These are phyloP conservation scores for Cladorhizidae sp. DNA, from an alignment of 37 sponge, comb jelly and placozoan genomes.

Conservation along the genomic window DNA sequence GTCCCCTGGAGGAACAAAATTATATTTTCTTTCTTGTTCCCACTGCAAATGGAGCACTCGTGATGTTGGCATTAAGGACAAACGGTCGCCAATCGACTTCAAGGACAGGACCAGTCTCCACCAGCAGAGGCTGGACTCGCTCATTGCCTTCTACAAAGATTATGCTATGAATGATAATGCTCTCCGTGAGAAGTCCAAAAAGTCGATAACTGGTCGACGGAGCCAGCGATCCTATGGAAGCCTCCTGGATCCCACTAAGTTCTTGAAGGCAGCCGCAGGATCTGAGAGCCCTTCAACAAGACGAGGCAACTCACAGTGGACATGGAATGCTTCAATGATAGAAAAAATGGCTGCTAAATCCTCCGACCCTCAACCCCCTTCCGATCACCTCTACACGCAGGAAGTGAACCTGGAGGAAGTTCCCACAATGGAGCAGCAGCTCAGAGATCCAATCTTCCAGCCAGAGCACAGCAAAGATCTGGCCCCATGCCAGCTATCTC, in stretches of 20 bases:
- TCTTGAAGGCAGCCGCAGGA: not conserved
- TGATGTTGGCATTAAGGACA: conserved; percentile 64
- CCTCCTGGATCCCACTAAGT: conserved; percentile 48
- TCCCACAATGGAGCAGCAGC: conserved; percentile 42
- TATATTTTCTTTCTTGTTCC: conserved; percentile 67
- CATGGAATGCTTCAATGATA: not conserved
- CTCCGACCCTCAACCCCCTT: conserved; percentile 26
- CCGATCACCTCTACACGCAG: conserved; percentile 40
- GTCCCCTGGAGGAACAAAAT: conserved; percentile 63
- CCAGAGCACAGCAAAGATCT: conserved; percentile 39
- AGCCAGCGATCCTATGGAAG: conserved; percentile 17
- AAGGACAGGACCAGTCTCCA: conserved; percentile 47
- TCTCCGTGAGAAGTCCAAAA: conserved; percentile 34
- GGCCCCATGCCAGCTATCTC: conserved; percentile 48
- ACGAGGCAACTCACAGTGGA: not conserved
- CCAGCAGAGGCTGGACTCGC: conserved; percentile 28
- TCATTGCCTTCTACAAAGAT: conserved; percentile 60
- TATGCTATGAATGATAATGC: conserved; percentile 44
- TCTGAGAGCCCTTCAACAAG: conserved; percentile 16
- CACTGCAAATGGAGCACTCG: conserved; percentile 79
- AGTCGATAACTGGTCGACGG: conserved; percentile 20
- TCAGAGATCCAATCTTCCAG: conserved; percentile 46
- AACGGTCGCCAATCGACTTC: conserved; percentile 66
- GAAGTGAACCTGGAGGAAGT: conserved; percentile 17
- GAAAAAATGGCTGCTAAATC: conserved; percentile 28